Evolutionary conservation across 1,140 invertebrate species (phyloP), one percentile per base, ranked within the genome.

Genomic region (Dreissena polymorpha): DNA sequence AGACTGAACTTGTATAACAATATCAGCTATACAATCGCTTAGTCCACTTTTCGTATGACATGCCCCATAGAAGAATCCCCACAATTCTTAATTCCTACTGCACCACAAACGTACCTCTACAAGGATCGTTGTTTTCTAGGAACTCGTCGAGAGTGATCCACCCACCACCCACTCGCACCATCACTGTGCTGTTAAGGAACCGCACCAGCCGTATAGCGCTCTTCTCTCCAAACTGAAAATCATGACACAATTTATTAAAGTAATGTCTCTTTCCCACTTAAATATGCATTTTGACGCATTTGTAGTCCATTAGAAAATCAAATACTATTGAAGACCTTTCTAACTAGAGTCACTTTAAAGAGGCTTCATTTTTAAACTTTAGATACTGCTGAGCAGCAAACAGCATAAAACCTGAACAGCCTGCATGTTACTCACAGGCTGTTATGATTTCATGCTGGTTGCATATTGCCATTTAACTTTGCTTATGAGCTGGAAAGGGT

Each of bases 171-270:
- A 98, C 97, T 88, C 97, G 95, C 14, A 98, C 97, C 97, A 98
- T 98, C 94, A 98, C 97, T 92, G 89, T 89, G 72, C 89, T 90
- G 88, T 93, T 93, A 16, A 93, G 85, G 83, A 92, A 91, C 14
- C 99, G 96, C 0, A 99, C 99, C 68, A 99, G 94, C 70, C 98
- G 96, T 23, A 99, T 94, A 93, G 99, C 99, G 91, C 99, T 97
- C 86, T 97, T 98, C 93, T 99, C 98, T 67, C 98, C 98, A 94
- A 99, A 99, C 98, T 99, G 79, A 94, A 92, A 89, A 75, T 21
- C 57, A 88, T 90, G 73, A 68, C 69, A 71, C 16, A 27, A 29
- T 16, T 57, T 21, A 7, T n/a, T 50, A 39, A 69, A 27, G 18
- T 69, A 3, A 2, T 8, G 8, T 2, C 67, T 8, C 67, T 29